A percentile compares a stretch with the other conserved stretches of the same genome.
Evolutionary conservation across 1,140 invertebrate species (phyloP).

Genomic region (Megalonaias nervosa): DNA sequence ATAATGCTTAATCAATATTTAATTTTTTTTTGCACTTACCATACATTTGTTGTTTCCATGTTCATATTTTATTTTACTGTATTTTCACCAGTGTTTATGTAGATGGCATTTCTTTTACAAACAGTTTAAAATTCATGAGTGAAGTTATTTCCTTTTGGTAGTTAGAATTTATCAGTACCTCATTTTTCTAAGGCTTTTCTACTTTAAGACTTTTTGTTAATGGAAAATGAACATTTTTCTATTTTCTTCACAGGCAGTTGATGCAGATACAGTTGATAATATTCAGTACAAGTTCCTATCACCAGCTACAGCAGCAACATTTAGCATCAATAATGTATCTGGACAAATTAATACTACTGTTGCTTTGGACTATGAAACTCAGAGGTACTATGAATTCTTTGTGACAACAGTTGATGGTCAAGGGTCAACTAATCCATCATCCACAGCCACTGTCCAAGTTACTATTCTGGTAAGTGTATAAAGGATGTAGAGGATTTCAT

Average conservation of each 20-base stretch:
- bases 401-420: slow-evolving; percentile 38
- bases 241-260: slow-evolving; percentile 34
- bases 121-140: too few species aligned
- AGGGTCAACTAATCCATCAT: slow-evolving; percentile 8
- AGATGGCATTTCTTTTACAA: not conserved
- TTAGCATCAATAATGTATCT: slow-evolving; percentile 3
- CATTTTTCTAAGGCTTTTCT: too few species aligned
- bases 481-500: too few species aligned
- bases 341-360: slow-evolving; percentile 24
- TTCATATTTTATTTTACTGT: too few species aligned
- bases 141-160: too few species aligned
- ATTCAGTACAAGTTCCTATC: slow-evolving; percentile 26
- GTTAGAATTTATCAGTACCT: too few species aligned
- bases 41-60: too few species aligned
- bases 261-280: slow-evolving; percentile 23
- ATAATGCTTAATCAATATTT: too few species aligned
- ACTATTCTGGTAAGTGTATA: slow-evolving; percentile 26
- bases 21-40: too few species aligned
- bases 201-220: too few species aligned
- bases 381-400: slow-evolving; percentile 24
- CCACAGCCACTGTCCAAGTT: slow-evolving; percentile 28
- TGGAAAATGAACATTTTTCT: too few species aligned
- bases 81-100: too few species aligned
- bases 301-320: not conserved
- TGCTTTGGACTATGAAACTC: slow-evolving; percentile 35